These are phyloP conservation scores for Tetrao urogallus DNA, from an alignment of 2,113 vertebrate genomes.

Conservation along the genomic window DNA sequence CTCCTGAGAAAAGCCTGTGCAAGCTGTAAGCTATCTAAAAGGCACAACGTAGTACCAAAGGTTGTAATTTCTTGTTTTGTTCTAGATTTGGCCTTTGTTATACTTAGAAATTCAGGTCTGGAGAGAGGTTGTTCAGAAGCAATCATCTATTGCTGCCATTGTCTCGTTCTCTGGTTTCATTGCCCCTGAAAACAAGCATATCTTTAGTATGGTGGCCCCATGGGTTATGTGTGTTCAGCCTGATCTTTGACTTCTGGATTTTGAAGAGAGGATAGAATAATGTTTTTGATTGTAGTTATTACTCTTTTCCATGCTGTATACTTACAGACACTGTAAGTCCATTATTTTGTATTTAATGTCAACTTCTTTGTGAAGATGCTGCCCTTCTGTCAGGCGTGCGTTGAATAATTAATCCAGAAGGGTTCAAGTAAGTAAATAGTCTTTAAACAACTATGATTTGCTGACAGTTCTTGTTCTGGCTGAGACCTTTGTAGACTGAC, in stretches of 20 bases:
- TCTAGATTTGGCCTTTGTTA: background rate
- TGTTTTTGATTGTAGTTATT: background rate
- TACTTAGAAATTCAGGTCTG: background rate
- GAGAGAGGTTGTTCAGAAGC: background rate
- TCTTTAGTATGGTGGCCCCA: background rate
- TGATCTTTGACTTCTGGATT: background rate
- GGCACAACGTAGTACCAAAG: background rate
- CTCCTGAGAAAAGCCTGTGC: background rate
- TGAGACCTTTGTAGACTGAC: background rate
- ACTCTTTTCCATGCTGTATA: background rate
- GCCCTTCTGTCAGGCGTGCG: constrained; percentile 1
- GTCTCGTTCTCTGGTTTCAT: background rate
- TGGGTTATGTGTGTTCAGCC: background rate
- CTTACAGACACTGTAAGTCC: background rate
- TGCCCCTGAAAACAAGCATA: background rate
- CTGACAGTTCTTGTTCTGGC: background rate
- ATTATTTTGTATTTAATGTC: background rate
- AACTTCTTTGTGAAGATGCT: background rate
- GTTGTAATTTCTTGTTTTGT: background rate
- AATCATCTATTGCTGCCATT: background rate
- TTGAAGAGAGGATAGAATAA: background rate
- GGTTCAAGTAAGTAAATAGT: background rate
- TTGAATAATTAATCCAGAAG: background rate
- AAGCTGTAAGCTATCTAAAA: background rate
- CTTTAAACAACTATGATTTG: background rate